Percentiles rank a stretch among this genome's conserved stretches.
Conservation (phyloP, 2,888 invertebrate species). For the Drosophila anomelani region DNA sequence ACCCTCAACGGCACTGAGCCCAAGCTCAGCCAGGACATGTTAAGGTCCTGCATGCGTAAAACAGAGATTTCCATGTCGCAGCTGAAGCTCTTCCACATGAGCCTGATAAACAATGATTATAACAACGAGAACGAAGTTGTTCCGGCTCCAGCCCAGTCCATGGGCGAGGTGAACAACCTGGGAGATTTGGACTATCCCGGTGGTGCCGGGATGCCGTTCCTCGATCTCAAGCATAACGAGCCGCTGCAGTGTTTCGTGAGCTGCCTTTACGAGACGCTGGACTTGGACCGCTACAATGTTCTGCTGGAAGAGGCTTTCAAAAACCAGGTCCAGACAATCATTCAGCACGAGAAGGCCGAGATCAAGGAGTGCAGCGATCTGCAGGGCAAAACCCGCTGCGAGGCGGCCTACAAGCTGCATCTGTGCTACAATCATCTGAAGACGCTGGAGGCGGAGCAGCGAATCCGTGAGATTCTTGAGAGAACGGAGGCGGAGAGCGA, state of each 20-base stretch:
- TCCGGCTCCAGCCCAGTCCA: constrained; percentile 19
- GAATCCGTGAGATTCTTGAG: constrained; percentile 61
- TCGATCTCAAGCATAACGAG: constrained; percentile 64
- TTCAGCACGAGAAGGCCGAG: constrained; percentile 53
- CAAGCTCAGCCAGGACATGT: constrained; percentile 59
- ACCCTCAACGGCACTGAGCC: constrained; percentile 28
- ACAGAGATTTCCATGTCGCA: constrained; percentile 81
- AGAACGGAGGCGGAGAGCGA: constrained; percentile 49
- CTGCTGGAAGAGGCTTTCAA: constrained; percentile 69
- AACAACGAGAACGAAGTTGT: constrained; percentile 36
- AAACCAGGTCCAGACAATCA: constrained; percentile 54
- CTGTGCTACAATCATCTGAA: constrained; percentile 71
- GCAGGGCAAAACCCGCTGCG: constrained; percentile 67
- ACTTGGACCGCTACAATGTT: constrained; percentile 69
- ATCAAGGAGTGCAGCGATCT: constrained; percentile 68
- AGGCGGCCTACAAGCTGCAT: constrained; percentile 73
- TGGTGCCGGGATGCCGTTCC: constrained; percentile 27
- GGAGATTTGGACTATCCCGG: constrained; percentile 46
- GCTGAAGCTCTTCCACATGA: constrained; percentile 70
- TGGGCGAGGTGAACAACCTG: constrained; percentile 43
- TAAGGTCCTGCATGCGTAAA: constrained; percentile 74
- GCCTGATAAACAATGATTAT: constrained; percentile 57
- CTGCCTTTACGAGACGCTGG: constrained; percentile 77
- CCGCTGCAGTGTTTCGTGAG: constrained; percentile 79
- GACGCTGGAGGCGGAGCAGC: constrained; percentile 68